Conservation (phyloP, 2,797 vertebrate genomes). For the Anabacerthia variegaticeps region DNA sequence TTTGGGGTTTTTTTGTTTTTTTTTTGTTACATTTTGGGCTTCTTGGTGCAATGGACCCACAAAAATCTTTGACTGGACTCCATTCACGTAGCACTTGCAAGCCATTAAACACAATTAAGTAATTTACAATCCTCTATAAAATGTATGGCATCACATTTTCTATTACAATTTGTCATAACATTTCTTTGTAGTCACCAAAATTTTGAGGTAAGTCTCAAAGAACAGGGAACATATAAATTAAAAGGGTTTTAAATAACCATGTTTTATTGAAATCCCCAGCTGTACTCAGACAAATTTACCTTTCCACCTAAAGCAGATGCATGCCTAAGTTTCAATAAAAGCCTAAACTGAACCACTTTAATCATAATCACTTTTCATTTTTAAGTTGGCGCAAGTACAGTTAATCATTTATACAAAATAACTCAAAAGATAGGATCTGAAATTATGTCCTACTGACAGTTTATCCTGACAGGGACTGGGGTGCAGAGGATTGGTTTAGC, state of each 20-base stretch:
- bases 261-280: conserved; percentile 59
- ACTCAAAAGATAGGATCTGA: conserved; percentile 1
- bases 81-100: not conserved
- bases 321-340: conserved; percentile 33
- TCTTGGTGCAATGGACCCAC: not conserved
- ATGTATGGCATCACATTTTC: not conserved
- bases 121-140: conserved; percentile 35
- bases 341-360: conserved; percentile 21
- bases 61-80: not conserved
- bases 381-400: not conserved
- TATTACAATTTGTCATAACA: conserved; percentile 22
- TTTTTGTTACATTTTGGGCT: not conserved
- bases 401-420: not conserved
- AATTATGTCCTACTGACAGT: not conserved
- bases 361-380: conserved; percentile 44
- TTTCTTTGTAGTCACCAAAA: conserved; percentile 35
- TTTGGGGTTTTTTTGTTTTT: fast-evolving
- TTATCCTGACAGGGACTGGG: not conserved
- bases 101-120: not conserved
- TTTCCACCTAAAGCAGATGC: conserved; percentile 13
- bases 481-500: not conserved
- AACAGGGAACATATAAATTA: conserved; percentile 29
- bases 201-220: conserved; percentile 18
- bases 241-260: conserved; percentile 32
- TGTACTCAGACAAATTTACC: conserved; percentile 35